Evolutionary conservation across 35 echinoderm and acorn worm species (phyloP).

Genomic region (Apostichopus parvimensis): DNA sequence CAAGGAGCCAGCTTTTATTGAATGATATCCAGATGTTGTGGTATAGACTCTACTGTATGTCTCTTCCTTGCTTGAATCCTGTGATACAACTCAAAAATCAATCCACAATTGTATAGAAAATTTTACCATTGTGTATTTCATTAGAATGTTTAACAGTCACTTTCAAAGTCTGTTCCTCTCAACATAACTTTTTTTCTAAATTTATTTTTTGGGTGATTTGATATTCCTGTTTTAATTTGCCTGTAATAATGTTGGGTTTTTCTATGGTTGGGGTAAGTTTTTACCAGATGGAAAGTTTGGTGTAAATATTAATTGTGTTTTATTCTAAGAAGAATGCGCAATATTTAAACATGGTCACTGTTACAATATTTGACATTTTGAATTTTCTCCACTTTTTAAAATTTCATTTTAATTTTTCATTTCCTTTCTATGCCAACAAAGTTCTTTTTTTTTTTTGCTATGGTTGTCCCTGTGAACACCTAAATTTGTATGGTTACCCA

Average conservation of each 20-base stretch:
- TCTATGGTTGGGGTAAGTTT: conserved; percentile 4
- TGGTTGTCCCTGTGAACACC: conserved; percentile 30
- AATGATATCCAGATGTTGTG: too few relatives aligned
- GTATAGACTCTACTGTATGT: too few relatives aligned
- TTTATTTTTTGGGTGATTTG: not conserved
- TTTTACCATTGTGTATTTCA: too few relatives aligned
- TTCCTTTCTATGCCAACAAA: conserved; percentile 36
- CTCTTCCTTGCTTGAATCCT: too few relatives aligned
- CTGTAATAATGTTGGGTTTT: not conserved
- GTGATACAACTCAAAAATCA: too few relatives aligned
- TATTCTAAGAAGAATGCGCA: conserved; percentile 33
- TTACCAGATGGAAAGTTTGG: not conserved
- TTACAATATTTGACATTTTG: conserved; percentile 7
- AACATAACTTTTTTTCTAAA: too few relatives aligned
- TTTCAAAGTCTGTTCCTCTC: too few relatives aligned
- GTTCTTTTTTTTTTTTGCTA: conserved; percentile 24
- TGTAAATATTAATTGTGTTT: conserved; percentile 52
- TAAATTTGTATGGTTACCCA: conserved; percentile 14
- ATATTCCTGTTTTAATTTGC: conserved; percentile 1
- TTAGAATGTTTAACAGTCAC: too few relatives aligned
- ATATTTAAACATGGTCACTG: conserved; percentile 47
- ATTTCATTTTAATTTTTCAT: not conserved
- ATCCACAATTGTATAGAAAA: too few relatives aligned
- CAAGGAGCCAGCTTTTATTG: too few relatives aligned
- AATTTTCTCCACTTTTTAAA: conserved; percentile 2